Conservation (phyloP, 2,888 invertebrate genomes). For the Torymus texanus region DNA sequence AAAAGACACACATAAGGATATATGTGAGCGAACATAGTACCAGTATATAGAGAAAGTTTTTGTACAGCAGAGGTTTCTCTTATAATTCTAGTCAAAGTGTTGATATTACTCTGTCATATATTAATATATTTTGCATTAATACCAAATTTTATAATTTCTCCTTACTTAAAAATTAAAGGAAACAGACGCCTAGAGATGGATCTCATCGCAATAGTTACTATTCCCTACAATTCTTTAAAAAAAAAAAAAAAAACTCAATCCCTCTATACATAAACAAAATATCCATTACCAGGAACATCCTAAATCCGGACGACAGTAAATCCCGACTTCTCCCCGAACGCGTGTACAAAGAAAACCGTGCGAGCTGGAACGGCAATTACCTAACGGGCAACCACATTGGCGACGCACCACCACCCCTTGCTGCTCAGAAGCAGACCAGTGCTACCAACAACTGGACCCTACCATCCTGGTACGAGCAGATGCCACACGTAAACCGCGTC, state of each 20-base stretch:
- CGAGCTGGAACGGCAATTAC: conserved; percentile 76
- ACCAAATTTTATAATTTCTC: too few relatives aligned
- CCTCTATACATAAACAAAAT: too few relatives aligned
- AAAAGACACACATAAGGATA: too few relatives aligned
- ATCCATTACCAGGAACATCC: conserved; percentile 33
- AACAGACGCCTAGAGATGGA: too few relatives aligned
- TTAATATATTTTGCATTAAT: too few relatives aligned
- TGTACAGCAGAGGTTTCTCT: too few relatives aligned
- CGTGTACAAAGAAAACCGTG: conserved; percentile 75
- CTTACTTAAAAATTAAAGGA: too few relatives aligned
- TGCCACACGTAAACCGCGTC: conserved; percentile 59
- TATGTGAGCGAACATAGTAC: too few relatives aligned
- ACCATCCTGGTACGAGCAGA: conserved; percentile 69
- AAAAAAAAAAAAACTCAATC: not conserved
- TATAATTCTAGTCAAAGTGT: too few relatives aligned
- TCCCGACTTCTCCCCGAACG: conserved; percentile 67
- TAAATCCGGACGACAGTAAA: conserved; percentile 47
- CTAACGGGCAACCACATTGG: conserved; percentile 60
- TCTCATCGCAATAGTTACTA: too few relatives aligned
- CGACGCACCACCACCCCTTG: not conserved
- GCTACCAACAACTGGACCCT: conserved; percentile 68
- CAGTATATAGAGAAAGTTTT: too few relatives aligned
- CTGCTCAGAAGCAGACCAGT: conserved; percentile 63
- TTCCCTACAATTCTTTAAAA: not conserved
- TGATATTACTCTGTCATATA: too few relatives aligned